Conservation (phyloP, 2,113 vertebrate species). For the Sorex araneus region DNA sequence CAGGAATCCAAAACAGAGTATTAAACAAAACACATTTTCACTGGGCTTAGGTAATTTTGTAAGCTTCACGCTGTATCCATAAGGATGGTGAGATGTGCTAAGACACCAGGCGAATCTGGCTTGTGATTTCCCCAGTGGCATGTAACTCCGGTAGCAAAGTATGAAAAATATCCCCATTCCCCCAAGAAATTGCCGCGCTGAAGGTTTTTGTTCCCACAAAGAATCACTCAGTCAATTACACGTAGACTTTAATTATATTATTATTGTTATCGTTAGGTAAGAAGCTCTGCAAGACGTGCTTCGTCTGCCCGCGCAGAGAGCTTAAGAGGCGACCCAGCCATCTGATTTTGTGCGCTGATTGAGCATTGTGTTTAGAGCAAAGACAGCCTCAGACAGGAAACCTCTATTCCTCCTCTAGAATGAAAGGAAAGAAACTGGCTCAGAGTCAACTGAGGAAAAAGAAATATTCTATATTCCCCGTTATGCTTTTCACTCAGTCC, state of each 20-base stretch:
- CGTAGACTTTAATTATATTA: background rate
- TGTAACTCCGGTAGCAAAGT: background rate
- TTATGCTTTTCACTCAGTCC: too few species aligned
- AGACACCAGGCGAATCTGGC: background rate
- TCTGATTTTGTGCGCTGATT: background rate
- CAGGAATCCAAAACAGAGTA: conserved; percentile 24
- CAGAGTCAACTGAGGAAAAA: background rate
- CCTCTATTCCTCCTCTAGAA: background rate
- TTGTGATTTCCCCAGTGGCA: background rate
- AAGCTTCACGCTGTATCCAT: conserved; percentile 37
- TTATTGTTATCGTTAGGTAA: background rate
- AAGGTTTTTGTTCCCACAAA: conserved; percentile 39
- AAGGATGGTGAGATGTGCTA: background rate
- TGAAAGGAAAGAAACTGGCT: background rate
- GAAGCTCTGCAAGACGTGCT: background rate
- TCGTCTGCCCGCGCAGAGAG: background rate
- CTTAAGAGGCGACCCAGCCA: background rate
- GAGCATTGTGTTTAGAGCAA: background rate
- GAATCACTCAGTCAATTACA: background rate
- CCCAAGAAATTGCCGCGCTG: background rate
- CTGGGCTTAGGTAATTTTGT: conserved; percentile 11
- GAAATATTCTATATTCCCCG: background rate
- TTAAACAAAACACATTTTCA: conserved; percentile 25
- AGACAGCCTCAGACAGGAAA: background rate
- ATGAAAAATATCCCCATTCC: background rate